Evolutionary conservation across 2,797 vertebrate genomes (phyloP), one percentile per base, ranked within the genome.

Genomic region (Tarsius wallacei): DNA sequence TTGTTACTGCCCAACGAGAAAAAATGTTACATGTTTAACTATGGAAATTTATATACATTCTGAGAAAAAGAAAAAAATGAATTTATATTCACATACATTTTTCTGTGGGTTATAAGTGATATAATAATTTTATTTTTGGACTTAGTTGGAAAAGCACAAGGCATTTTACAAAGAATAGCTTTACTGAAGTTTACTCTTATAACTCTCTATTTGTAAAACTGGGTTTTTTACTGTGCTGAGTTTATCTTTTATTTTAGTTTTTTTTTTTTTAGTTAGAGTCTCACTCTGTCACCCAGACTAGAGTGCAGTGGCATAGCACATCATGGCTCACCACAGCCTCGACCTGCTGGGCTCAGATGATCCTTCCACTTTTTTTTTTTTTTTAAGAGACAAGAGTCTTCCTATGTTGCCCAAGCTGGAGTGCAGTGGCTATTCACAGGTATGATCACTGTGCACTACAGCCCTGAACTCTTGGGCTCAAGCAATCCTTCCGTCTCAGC

Each of bases 161-260:
- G 9, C n/a, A 42, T 31, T 21, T 87, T 86, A 93, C n/a, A 55
- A 6, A 93, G 13, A 85, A 77, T n/a, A 93, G 19, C 15, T 57
- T 70, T 49, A 61, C n/a, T 81, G 7, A 78, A 28, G 42, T 82
- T 73, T 70, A 91, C n/a, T n/a, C 31, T 47, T 83, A 4, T 53
- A 89, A 95, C 28, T 59, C 31, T 86, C 33, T 93, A 47, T 33
- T 31, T 70, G 24, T 33, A 47, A 90, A 96, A 91, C 19, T 93
- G 24, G 3, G 17, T 63, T 94, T 53, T 91, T 47, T 81, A 70
- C 0, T 24, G 57, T 13, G 19, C 31, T 73, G 51, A 76, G 19
- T 19, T 51, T 51, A 76, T 49, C 16, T 76, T 31, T 51, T 73
- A 42, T 42, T 42, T 42, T 42, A 42, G 5, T 42, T 42, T 42